These are phyloP conservation scores for Dreissena polymorpha DNA, from an alignment of 1,140 invertebrate genomes.

Conservation along the genomic window DNA sequence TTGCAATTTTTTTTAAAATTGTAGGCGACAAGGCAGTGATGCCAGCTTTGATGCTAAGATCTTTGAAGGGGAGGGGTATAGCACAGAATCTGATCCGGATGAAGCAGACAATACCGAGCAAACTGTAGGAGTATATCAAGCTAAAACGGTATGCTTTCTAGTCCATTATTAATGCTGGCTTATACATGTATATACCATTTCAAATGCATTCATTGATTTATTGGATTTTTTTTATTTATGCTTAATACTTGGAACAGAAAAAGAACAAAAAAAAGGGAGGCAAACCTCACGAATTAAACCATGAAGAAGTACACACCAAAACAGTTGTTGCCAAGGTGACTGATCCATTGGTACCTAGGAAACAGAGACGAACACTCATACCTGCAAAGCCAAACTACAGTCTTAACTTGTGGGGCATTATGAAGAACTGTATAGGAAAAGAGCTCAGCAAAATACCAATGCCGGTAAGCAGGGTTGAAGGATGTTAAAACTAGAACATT, in stretches of 20 bases:
- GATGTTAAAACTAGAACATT: too few species aligned
- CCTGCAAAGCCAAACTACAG: conserved; percentile 98
- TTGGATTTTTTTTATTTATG: too few species aligned
- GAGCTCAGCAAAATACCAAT: conserved; percentile 99
- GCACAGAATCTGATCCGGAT: conserved; percentile 49
- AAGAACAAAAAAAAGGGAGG: conserved; percentile 20
- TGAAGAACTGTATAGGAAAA: conserved; percentile 99
- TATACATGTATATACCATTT: too few species aligned
- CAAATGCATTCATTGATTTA: too few species aligned
- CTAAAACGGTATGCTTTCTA: conserved; percentile 39
- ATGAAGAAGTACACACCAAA: not conserved
- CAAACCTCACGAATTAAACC: not conserved
- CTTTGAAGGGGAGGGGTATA: conserved; percentile 46
- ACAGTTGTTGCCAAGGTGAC: not conserved
- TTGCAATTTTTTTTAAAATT: conserved; percentile 1
- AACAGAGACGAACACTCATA: conserved; percentile 86
- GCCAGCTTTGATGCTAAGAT: conserved; percentile 74
- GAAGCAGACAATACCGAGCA: conserved; percentile 6
- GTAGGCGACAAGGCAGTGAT: conserved; percentile 77
- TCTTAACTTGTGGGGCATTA: conserved; percentile 97
- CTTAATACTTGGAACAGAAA: conserved; percentile 13
- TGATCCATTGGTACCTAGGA: conserved; percentile 20
- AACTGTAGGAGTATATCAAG: conserved; percentile 24
- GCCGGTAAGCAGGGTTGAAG: conserved; percentile 84
- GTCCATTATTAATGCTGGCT: too few species aligned